Conservation (phyloP, 2,113 vertebrate genomes). For the Paramisgurnus dabryanus region DNA sequence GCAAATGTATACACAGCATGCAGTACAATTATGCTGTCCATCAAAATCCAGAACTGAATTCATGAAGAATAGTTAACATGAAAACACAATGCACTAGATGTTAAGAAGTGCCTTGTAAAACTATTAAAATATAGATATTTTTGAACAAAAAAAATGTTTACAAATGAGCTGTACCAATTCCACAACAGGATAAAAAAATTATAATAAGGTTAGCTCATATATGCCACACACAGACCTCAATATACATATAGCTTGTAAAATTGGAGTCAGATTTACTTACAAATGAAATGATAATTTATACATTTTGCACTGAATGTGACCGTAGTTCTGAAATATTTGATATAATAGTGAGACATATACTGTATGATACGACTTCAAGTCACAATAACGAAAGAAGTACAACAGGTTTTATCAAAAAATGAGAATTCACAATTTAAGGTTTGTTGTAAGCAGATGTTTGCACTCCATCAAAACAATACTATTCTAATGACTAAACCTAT, state of each 20-base stretch:
- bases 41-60: conserved; percentile 55
- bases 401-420: conserved; percentile 36
- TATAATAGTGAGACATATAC: neutral
- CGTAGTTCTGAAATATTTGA: neutral
- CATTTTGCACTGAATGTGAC: conserved; percentile 13
- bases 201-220: conserved; percentile 26
- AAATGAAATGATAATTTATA: conserved; percentile 17
- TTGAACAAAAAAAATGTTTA: conserved; percentile 53
- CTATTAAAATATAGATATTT: conserved; percentile 72
- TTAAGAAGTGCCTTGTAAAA: conserved; percentile 66
- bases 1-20: conserved; percentile 67
- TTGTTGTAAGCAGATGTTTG: conserved; percentile 22
- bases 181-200: conserved; percentile 39
- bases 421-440: conserved; percentile 21
- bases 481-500: conserved; percentile 43
- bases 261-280: conserved; percentile 1
- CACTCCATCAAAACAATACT: conserved; percentile 44
- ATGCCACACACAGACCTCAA: conserved; percentile 5
- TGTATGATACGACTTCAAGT: conserved; percentile 39
- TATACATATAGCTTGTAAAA: neutral
- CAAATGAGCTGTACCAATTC: conserved; percentile 52
- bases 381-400: conserved; percentile 43
- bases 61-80: conserved; percentile 53
- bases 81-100: conserved; percentile 53
- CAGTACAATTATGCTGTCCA: conserved; percentile 48